These are phyloP conservation scores for Larimichthys crocea DNA, from an alignment of 2,113 vertebrate genomes.

Conservation along the genomic window DNA sequence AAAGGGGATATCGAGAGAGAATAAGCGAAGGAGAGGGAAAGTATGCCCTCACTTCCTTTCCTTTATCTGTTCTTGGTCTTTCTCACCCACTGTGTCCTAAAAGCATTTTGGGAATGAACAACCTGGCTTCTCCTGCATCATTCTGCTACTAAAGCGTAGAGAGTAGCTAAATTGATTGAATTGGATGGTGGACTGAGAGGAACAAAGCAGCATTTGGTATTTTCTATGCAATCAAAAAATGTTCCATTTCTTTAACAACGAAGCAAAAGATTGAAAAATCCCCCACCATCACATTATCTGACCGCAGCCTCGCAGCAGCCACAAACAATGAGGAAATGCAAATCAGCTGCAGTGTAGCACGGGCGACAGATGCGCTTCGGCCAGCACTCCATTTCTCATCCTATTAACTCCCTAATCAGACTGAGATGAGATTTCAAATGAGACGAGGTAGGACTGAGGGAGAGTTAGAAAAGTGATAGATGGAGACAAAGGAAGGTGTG, in stretches of 20 bases:
- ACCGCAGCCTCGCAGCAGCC: background rate
- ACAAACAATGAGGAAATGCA: slow-evolving; percentile 54
- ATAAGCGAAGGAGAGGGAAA: slow-evolving; percentile 62
- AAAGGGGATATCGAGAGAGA: slow-evolving; percentile 45
- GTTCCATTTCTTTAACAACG: slow-evolving; percentile 13
- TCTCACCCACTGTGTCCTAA: slow-evolving; percentile 33
- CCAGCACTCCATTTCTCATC: slow-evolving; percentile 72
- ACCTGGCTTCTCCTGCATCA: slow-evolving; percentile 4
- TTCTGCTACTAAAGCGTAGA: background rate
- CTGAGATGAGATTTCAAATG: slow-evolving; percentile 70
- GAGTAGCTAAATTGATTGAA: background rate
- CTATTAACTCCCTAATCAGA: slow-evolving; percentile 75
- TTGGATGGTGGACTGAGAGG: background rate
- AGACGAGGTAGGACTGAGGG: slow-evolving; percentile 34
- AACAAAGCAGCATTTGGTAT: background rate
- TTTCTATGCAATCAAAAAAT: background rate
- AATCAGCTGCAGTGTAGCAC: slow-evolving; percentile 35
- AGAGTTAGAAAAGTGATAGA: slow-evolving; percentile 46
- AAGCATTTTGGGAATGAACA: slow-evolving; percentile 34
- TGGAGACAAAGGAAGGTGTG: slow-evolving; percentile 60
- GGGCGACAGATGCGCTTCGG: slow-evolving; percentile 46
- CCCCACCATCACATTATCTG: slow-evolving; percentile 5
- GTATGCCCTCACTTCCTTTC: slow-evolving; percentile 79
- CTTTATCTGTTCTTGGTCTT: slow-evolving; percentile 66
- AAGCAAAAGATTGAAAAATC: slow-evolving; percentile 16